A percentile compares a stretch with the other conserved stretches of the same genome.
Evolutionary conservation across 2,113 vertebrate genomes (phyloP).

Genomic region (Himantopus leucocephalus): DNA sequence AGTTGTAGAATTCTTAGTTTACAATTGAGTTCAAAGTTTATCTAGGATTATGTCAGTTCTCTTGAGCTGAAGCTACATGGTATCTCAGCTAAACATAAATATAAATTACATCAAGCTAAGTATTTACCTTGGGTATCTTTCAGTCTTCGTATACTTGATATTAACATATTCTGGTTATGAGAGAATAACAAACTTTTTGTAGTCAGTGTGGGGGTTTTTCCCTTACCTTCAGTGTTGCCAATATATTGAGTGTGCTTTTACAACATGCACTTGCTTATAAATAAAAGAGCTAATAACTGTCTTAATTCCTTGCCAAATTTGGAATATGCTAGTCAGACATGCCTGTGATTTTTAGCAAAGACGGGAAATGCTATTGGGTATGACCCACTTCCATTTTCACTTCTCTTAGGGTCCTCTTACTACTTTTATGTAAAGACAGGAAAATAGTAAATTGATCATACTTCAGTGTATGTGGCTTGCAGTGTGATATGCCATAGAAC

Average conservation of each 20-base stretch:
- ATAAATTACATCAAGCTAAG: not conserved
- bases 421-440: not conserved
- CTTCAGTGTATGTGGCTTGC: not conserved
- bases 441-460: not conserved
- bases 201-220: not conserved
- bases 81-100: not conserved
- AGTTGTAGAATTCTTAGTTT: not conserved
- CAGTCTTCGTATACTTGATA: not conserved
- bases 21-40: not conserved
- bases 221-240: not conserved
- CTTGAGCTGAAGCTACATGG: not conserved
- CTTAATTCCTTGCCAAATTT: not conserved
- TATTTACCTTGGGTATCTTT: not conserved
- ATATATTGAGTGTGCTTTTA: not conserved
- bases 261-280: not conserved
- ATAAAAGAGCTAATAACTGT: not conserved
- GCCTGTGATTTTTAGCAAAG: not conserved
- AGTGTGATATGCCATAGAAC: not conserved
- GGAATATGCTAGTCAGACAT: not conserved
- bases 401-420: not conserved
- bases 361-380: not conserved
- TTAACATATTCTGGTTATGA: not conserved
- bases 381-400: not conserved
- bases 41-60: not conserved
- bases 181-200: not conserved